Evolutionary conservation across 1,140 invertebrate species (phyloP), one percentile per base, ranked within the genome.

Genomic region (Meloidogyne hapla): DNA sequence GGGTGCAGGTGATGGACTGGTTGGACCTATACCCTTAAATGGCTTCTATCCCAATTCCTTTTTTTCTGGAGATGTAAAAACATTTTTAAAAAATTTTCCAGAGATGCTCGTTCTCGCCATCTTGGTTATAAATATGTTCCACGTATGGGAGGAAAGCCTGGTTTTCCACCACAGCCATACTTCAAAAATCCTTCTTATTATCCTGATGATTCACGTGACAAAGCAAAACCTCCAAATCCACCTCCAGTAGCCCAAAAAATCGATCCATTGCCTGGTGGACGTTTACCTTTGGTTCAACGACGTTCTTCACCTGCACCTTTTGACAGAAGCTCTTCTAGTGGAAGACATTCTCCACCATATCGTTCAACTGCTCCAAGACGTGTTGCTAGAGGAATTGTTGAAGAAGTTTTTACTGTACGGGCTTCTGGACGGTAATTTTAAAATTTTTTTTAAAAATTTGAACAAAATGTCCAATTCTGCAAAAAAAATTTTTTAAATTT

Each of bases 131-230:
- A 33, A 4, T 56, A 73, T 28, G 26, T 70, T n/a, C 69, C 69
- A 3, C 69, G 42, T 45, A 15, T 70, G 69, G 48, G 48, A 56
- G 48, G 48, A 0, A 56, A 56, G 6, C 48, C 48, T n/a, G 48
- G 48, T 5, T 56, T 56, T 21, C 48, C 48, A 4, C 56, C 70
- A 1, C 70, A 73, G 10, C 70, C 70, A n/a, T 73, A 73, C 56
- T 73, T 73, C 56, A 73, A 73, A 18, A 73, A 73, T 40, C 70
- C 70, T 21, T 73, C 70, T 10, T 73, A 73, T 12, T 73, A 73
- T 21, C 70, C 70, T 2, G 40, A 64, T 12, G 48, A 56, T 64
- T 61, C 13, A 28, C 40, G 25, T 26, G 40, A 56, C 40, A 70
- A 26, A 63, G 10, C 26, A 70, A 56, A 48, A 18, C 13, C 69